Conservation (phyloP, 2,797 vertebrate genomes). For the Melanotaenia trifasciata region DNA sequence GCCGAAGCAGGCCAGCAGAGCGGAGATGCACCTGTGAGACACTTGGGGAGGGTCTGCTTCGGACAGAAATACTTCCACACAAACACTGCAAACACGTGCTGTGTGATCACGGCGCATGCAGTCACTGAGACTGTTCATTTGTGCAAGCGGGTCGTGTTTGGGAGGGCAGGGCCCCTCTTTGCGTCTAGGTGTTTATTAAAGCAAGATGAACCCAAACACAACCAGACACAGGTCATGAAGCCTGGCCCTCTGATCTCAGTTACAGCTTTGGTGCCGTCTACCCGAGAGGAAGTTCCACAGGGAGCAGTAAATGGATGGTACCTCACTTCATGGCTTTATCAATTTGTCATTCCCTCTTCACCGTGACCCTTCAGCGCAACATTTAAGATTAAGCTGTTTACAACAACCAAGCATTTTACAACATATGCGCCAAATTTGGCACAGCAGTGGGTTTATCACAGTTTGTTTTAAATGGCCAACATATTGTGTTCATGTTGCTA, state of each 20-base stretch:
- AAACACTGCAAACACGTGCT: conserved; percentile 21
- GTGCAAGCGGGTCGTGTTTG: conserved; percentile 67
- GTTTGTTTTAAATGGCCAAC: conserved; percentile 21
- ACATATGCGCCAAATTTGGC: conserved; percentile 46
- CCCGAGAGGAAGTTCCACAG: conserved; percentile 68
- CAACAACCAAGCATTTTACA: conserved; percentile 61
- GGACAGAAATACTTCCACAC: conserved; percentile 19
- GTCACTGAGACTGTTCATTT: conserved; percentile 77
- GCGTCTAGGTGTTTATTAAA: conserved; percentile 85
- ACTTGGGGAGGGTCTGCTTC: conserved; percentile 51
- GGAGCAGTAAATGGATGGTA: conserved; percentile 73
- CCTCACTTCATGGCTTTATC: conserved; percentile 72
- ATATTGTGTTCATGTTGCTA: conserved; percentile 35
- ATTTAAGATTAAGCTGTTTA: conserved; percentile 58
- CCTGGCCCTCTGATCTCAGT: conserved; percentile 72
- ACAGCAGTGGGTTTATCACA: conserved; percentile 20
- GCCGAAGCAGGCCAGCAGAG: conserved; percentile 47
- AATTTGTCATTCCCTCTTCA: conserved; percentile 71
- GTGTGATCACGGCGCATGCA: conserved; percentile 57
- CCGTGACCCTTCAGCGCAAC: conserved; percentile 53
- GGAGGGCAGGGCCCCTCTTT: conserved; percentile 70
- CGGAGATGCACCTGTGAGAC: conserved; percentile 84
- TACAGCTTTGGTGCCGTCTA: conserved; percentile 66
- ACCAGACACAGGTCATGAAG: conserved; percentile 77
- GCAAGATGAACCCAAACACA: conserved; percentile 81